These are phyloP conservation scores for Myotis vivesi DNA, from an alignment of 2,797 vertebrate genomes.

Conservation along the genomic window DNA sequence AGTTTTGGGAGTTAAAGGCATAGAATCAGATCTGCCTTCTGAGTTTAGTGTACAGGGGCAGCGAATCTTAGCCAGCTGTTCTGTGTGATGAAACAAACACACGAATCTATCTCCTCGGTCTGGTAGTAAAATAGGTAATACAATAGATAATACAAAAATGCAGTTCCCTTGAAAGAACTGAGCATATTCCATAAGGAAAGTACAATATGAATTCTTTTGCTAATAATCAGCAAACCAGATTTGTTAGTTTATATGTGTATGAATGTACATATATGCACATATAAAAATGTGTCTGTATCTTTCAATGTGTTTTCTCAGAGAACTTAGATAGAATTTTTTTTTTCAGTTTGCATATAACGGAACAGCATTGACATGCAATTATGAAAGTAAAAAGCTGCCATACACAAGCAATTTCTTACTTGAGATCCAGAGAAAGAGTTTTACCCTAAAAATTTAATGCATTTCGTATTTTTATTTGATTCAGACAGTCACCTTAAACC, in stretches of 20 bases:
- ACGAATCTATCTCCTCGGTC: slow-evolving; percentile 23
- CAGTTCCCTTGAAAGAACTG: slow-evolving; percentile 9
- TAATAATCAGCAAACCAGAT: not conserved
- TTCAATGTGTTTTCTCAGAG: not conserved
- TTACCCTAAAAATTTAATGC: slow-evolving; percentile 56
- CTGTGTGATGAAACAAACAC: slow-evolving; percentile 36
- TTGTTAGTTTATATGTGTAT: not conserved
- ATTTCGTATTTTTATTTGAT: slow-evolving; percentile 70
- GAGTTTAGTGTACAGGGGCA: slow-evolving; percentile 38
- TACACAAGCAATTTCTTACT: slow-evolving; percentile 39
- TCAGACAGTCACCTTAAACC: slow-evolving; percentile 58
- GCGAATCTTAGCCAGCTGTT: not conserved
- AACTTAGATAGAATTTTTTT: not conserved
- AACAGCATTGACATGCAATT: slow-evolving; percentile 36
- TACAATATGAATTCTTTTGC: slow-evolving; percentile 49
- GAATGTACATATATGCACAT: not conserved
- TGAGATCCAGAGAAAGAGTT: slow-evolving; percentile 58
- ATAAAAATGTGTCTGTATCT: not conserved
- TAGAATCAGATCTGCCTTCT: slow-evolving; percentile 51
- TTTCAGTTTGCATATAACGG: not conserved
- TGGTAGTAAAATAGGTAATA: slow-evolving; percentile 24
- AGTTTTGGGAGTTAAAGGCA: slow-evolving; percentile 84
- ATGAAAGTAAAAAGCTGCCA: slow-evolving; percentile 14
- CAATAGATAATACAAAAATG: not conserved
- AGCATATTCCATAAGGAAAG: slow-evolving; percentile 40